A percentile compares a stretch with the other conserved stretches of the same genome.
These are phyloP conservation scores for Turritopsis dohrnii DNA, from an alignment of 30 jellyfish, hydroid and myxozoan genomes.

Conservation along the genomic window DNA sequence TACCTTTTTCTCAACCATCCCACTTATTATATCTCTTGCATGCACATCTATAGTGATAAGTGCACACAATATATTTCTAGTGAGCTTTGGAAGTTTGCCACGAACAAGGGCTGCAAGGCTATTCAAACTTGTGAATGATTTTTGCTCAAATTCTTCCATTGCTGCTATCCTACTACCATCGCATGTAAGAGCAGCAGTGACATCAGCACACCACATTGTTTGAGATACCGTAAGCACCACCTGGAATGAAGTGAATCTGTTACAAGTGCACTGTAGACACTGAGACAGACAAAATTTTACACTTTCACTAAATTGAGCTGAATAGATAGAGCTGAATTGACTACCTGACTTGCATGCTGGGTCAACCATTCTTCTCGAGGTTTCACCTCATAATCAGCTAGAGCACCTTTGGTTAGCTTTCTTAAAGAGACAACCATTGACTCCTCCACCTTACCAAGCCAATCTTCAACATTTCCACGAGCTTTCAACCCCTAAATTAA, in stretches of 20 bases:
- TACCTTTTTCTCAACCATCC: conserved; percentile 84
- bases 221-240: conserved; percentile 93
- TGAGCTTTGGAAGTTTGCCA: conserved; percentile 78
- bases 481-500: conserved; percentile 83
- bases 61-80: conserved; percentile 87
- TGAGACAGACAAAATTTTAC: no score
- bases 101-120: conserved; percentile 95
- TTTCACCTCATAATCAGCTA: conserved; percentile 78
- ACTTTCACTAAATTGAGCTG: background rate
- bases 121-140: conserved; percentile 75
- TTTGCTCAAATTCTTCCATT: conserved; percentile 63
- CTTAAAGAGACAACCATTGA: conserved; percentile 86
- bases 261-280: no score
- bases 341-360: conserved; percentile 91
- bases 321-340: background rate
- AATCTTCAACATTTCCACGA: conserved; percentile 97
- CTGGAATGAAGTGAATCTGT: conserved; percentile 21
- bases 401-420: conserved; percentile 67
- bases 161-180: conserved; percentile 53
- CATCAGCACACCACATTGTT: conserved; percentile 89
- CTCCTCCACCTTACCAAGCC: conserved; percentile 98
- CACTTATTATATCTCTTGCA: conserved; percentile 90
- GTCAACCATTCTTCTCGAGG: conserved; percentile 94
- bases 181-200: conserved; percentile 48
- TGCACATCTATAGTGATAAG: conserved; percentile 96